Base-by-base conservation (phyloP, 2,888 invertebrate species). In the Melanostoma mellinum region DNA sequence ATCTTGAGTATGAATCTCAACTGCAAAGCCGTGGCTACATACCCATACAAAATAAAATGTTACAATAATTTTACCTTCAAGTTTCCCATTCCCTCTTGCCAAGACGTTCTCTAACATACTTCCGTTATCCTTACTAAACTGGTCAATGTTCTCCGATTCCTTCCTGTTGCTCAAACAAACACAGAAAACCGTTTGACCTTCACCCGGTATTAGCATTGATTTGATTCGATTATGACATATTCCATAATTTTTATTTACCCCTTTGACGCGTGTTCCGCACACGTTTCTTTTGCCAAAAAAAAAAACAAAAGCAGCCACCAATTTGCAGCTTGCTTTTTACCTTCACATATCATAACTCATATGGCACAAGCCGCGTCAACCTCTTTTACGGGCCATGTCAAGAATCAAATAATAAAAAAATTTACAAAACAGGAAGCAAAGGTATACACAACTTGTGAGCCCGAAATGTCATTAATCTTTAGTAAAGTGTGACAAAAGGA, bases 401-500 rank as follows among this genome's bases (percentile, higher is more conserved):
- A 61, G 52, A 79, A 79, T 78, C 79, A 71, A 74, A 84, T 75
- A 84, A 84, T 79, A 79, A 84, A 84, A 84, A 82, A 84, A 67
- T 79, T 55, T 75, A 75, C 60, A 55, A 75, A 84, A 84, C 74
- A 79, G 84, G 84, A 84, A 84, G 58, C 82, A 58, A 32, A 9
- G 4, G 8, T 48, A 5, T 40, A 56, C 4, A 0, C 68, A 78
- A 74, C 74, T 77, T 84, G 82, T 78, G 55, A 50, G 30, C 32
- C 65, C 52, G 53, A 58, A 6, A 67, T 76, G 80, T 71, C 84
- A 84, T 84, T 84, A 84, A 84, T 84, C 84, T 84, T 84, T 10
- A 60, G 38, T 65, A 75, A 75, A 84, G 69, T 84, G 84, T 84
- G 84, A 84, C 84, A 84, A 79, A 82, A 84, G 79, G 79, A 75